Base-by-base conservation (phyloP, 2,797 vertebrate species). In the Discoglossus pictus region DNA sequence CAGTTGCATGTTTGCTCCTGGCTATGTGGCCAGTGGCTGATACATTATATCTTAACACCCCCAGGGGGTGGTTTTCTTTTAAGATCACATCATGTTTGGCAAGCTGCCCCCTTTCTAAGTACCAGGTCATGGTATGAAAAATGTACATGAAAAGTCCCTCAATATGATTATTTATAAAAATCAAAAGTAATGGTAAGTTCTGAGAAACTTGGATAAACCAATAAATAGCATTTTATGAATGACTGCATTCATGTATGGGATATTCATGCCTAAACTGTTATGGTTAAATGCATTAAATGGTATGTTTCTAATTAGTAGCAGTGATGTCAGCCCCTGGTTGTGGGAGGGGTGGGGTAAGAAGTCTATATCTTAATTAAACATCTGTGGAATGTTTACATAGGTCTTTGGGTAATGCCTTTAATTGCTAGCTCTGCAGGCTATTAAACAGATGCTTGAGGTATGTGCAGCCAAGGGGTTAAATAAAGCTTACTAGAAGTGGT, bases 21-120 rank as follows among this genome's bases (percentile, higher is more conserved):
- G 60, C 60, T 9, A 31, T 10, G 18, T 11, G 13, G 34, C 34
- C n/a, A 35, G 46, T 27, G 38, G 2, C 11, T 25, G 61, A 64
- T 1, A 52, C 20, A 15, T 63, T 42, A 53, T 54, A 53, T 25
- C 38, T 44, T 54, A 44, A 48, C 52, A 56, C 42, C 34, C 35
- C 35, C 16, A 18, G 25, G 53, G 53, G 63, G 63, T 31, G 15
- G 39, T 58, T 58, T 56, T 21, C 31, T 12, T 15, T 36, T 31
- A 27, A 6, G 12, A 51, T 34, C 24, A 18, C 25, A 31, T 8
- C 35, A 51, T 31, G n/a, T 7, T 31, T 17, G 25, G n/a, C 4
- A 5, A 18, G 24, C 25, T 31, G 21, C 8, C 17, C 1, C 6
- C 17, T n/a, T 43, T 7, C 40, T 17, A 2, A 5, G 2, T 5